Base-by-base conservation (phyloP, 2,888 invertebrate genomes). In the Isotomurus palustris region DNA sequence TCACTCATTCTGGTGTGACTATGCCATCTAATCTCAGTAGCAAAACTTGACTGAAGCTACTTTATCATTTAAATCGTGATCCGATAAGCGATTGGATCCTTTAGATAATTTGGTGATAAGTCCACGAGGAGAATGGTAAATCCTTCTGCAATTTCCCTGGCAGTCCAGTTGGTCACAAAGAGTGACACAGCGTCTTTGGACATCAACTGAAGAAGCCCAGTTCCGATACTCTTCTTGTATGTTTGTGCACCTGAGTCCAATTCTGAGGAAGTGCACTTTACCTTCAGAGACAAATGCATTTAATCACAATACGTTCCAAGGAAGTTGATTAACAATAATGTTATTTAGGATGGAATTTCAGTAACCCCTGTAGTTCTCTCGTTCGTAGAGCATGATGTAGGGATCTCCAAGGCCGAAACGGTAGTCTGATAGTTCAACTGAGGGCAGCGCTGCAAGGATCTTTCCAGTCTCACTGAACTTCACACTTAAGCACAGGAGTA, bases 191-290 rank as follows among this genome's bases (percentile, higher is more conserved):
- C 60, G 32, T 22, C 24, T 45, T 36, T 64, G 58, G n/a, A 60
- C 53, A 40, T 64, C 57, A 1, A 64, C 36, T 1, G 63, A 64
- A 12, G 60, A 60, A 24, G 63, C 63, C 63, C 63, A 64, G 28
- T 58, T 43, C 4, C 52, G 43, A 6, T 51, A 41, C 1, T 17
- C 19, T n/a, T 55, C 52, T 4, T 49, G 47, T 21, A 64, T 35
- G 35, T 64, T 64, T 19, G 43, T 64, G 25, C 63, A 64, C 5
- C 32, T 35, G 19, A 43, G 48, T 2, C 55, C 40, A 2, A 56
- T 14, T n/a, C 48, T 38, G 10, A 53, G 58, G 35, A 58, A 60
- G 24, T 60, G 38, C 1, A 64, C 41, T 19, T 49, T 25, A n/a
- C 64, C 64, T 63, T 44, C n/a, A 41, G 21, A 53, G 51, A 25